phyloP scores from a whole-genome alignment of 2,113 vertebrate species.

The Oncorhynchus tshawytscha region DNA sequence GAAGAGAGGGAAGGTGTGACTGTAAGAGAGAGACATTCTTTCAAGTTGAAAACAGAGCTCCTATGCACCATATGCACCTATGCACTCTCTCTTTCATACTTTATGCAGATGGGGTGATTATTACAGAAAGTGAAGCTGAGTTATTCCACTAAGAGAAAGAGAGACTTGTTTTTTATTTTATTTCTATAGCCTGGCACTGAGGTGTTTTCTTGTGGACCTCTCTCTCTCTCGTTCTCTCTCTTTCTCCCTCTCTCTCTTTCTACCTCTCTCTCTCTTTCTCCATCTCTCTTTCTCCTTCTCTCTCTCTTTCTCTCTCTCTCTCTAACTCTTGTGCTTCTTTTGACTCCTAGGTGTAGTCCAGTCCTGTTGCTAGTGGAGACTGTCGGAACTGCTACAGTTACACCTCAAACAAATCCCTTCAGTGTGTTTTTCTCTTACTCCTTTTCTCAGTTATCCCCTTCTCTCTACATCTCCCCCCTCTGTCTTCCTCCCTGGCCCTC shows the following conservation, averaged over 20 bases:
- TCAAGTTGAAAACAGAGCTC: background rate
- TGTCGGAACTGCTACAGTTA: constrained; percentile 43
- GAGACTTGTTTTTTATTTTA: constrained; percentile 53
- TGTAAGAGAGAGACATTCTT: background rate
- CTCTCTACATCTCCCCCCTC: background rate
- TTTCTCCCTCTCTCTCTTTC: too few relatives aligned
- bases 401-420: constrained; percentile 58
- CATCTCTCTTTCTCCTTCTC: too few relatives aligned
- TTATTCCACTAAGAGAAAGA: constrained; percentile 43
- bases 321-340: constrained; percentile 48
- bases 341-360: constrained; percentile 60
- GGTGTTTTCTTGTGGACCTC: constrained; percentile 7
- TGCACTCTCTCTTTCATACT: constrained; percentile 19
- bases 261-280: too few relatives aligned
- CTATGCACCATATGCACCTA: background rate
- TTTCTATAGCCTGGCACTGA: constrained; percentile 54
- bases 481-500: background rate
- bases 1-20: background rate
- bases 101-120: constrained; percentile 18
- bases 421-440: constrained; percentile 21
- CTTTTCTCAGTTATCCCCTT: background rate
- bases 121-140: constrained; percentile 23
- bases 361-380: constrained; percentile 67
- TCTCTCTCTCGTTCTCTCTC: constrained; percentile 14
- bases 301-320: background rate